Base-by-base conservation (phyloP, 2,888 invertebrate species). In the Clivina fossor region DNA sequence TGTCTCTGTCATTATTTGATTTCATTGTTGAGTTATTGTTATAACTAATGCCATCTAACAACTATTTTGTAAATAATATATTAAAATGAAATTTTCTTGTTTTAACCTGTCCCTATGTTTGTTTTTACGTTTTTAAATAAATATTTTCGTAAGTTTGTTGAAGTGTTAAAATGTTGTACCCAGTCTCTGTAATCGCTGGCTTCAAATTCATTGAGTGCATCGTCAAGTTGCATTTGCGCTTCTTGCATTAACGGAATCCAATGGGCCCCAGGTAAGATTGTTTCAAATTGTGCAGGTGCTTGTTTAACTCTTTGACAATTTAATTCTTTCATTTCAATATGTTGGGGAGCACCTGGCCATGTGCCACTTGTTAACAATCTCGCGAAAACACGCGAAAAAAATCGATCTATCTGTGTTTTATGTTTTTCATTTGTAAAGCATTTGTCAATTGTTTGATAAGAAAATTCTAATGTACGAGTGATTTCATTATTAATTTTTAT, bases 101-200 rank as follows among this genome's bases (percentile, higher is more conserved):
- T n/a, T n/a, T n/a, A n/a, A n/a, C n/a, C n/a, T n/a, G n/a, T n/a
- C n/a, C n/a, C n/a, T n/a, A n/a, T n/a, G n/a, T n/a, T n/a, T n/a
- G n/a, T n/a, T n/a, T n/a, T n/a, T n/a, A n/a, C n/a, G n/a, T n/a
- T n/a, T n/a, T n/a, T n/a, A n/a, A n/a, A n/a, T n/a, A n/a, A n/a
- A n/a, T n/a, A n/a, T n/a, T n/a, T n/a, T n/a, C n/a, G n/a, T n/a
- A n/a, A n/a, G n/a, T n/a, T n/a, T n/a, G n/a, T n/a, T n/a, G n/a
- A n/a, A n/a, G n/a, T n/a, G n/a, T n/a, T n/a, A n/a, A n/a, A n/a
- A n/a, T n/a, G n/a, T 63, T 75, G 69, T 71, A 87, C 88, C 89
- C 90, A 89, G 75, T 91, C 91, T 64, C 89, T 81, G 72, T 92
- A 93, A 76, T 94, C 93, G 74, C 90, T 90, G 9, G 93, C 89